Base-by-base conservation (phyloP, 2,797 vertebrate genomes). In the Catamblyrhynchus diadema region DNA sequence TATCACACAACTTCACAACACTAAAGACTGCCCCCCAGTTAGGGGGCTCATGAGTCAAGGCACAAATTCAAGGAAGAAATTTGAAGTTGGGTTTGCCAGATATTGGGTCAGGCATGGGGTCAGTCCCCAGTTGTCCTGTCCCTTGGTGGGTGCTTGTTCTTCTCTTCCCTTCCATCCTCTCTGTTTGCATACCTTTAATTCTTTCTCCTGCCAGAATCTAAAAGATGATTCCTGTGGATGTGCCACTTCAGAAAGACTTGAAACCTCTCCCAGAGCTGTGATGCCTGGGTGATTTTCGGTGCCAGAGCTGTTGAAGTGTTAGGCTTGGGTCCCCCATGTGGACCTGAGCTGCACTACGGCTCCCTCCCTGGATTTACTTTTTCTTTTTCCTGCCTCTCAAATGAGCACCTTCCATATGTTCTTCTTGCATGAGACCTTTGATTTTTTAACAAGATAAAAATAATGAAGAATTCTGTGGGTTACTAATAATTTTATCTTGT, bases 281-380 rank as follows among this genome's bases (percentile, higher is more conserved):
- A 0, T 44, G 12, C 6, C 41, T 85, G 4, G 16, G 3, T 20
- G 0, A 20, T 42, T 86, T 80, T 50, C 10, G 0, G 42, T 53
- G 60, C 41, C 62, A 14, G 85, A 77, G 33, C 74, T 50, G 28
- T 9, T 41, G 2, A 72, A 93, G 78, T 77, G 62, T 92, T 94
- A 75, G 81, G 3, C 85, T 95, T 56, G 95, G 88, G 83, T 95
- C 95, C 95, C 90, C 93, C 93, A 11, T 90, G 94, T 93, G 90
- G 96, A 85, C 50, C 59, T 66, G 75, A 86, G 92, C 88, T 92
- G 94, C 75, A 92, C 72, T 94, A 81, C 91, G 6, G 17, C 86
- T 95, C 64, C 41, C 14, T 66, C 48, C 69, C 42, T 82, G 13
- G 47, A 2, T 8, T 86, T 57, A 15, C 10, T 37, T 67, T 10